Evolutionary conservation across 30 jellyfish, hydroid and myxozoan species (phyloP).

Genomic region (Chrysaora quinquecirrha): DNA sequence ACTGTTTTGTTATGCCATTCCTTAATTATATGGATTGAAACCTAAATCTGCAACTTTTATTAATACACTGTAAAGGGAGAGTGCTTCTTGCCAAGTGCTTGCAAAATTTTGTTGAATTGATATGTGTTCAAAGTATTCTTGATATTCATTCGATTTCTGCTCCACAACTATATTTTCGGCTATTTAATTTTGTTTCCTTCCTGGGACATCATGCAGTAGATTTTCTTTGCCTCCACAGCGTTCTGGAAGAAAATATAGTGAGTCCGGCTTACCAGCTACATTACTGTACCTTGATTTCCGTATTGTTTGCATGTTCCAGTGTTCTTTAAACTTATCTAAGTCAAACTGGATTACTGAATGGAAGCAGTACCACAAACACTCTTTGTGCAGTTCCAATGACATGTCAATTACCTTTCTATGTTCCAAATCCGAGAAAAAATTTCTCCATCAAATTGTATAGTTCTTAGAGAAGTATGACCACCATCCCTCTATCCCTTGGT

Average conservation of each 20-base stretch:
- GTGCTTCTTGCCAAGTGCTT: conserved; percentile 19
- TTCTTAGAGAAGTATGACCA: conserved; percentile 30
- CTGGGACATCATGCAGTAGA: neutral
- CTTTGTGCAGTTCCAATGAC: conserved; percentile 26
- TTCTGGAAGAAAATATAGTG: conserved; percentile 15
- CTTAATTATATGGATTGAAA: neutral
- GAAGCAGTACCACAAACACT: conserved; percentile 38
- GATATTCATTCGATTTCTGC: neutral
- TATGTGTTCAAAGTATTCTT: conserved; percentile 20
- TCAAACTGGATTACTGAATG: conserved; percentile 19
- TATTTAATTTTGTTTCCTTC: neutral
- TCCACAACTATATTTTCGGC: conserved; percentile 19
- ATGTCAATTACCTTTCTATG: neutral
- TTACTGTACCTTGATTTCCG: conserved; percentile 10
- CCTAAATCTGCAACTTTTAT: neutral
- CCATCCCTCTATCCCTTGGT: conserved; percentile 61
- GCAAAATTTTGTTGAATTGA: neutral
- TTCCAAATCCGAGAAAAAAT: conserved; percentile 29
- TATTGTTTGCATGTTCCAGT: conserved; percentile 35
- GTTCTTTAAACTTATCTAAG: conserved; percentile 33
- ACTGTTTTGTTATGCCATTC: neutral
- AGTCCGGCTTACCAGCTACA: conserved; percentile 27
- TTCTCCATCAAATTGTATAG: conserved; percentile 40
- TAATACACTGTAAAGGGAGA: neutral
- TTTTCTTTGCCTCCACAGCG: conserved; percentile 12